Evolutionary conservation across 1,140 invertebrate genomes (phyloP).

Genomic region (Plectrocnemia conspersa): DNA sequence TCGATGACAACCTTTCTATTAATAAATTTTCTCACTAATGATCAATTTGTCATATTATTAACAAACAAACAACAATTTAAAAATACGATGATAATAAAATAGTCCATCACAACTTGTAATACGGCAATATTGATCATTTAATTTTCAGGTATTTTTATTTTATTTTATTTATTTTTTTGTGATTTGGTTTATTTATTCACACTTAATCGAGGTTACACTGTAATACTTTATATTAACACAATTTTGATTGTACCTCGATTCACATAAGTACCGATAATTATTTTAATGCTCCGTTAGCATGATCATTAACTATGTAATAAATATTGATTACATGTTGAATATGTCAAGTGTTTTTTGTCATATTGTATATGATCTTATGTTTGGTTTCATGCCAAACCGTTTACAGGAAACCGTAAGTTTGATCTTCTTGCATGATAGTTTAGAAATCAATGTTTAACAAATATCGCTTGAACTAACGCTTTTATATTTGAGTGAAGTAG

Average conservation of each 20-base stretch:
- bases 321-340: neutral
- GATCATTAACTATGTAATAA: neutral
- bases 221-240: neutral
- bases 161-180: too few species aligned
- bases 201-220: too few species aligned
- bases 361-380: constrained; percentile 14
- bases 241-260: neutral
- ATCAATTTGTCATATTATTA: neutral
- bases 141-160: too few species aligned
- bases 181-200: too few species aligned
- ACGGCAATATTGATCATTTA: too few species aligned
- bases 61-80: too few species aligned
- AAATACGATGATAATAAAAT: too few species aligned
- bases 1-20: constrained; percentile 32
- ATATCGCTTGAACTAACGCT: neutral
- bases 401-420: constrained; percentile 69
- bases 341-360: neutral
- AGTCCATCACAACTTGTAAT: too few species aligned
- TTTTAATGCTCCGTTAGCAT: neutral
- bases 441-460: constrained; percentile 7
- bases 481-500: neutral
- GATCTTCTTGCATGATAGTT: constrained; percentile 38
- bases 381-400: constrained; percentile 40
- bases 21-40: constrained; percentile 8
- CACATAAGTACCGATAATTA: neutral